Base-by-base conservation (phyloP, 2,888 invertebrate genomes). In the Tethea ocularis region DNA sequence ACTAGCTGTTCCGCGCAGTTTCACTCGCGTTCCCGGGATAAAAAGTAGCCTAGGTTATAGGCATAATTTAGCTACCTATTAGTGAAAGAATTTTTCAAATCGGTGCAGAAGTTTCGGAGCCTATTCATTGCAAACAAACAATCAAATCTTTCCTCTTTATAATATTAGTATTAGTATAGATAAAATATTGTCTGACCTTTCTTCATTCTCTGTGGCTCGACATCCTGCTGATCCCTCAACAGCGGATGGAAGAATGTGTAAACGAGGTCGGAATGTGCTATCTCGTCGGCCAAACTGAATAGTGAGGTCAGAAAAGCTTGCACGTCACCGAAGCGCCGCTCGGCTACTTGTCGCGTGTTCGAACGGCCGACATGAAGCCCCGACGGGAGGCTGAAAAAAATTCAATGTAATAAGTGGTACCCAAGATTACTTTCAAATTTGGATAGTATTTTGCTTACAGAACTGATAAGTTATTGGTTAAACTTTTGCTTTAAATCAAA, bases 231-330 rank as follows among this genome's bases (percentile, higher is more conserved):
- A 89, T 99, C 99, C 66, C 99, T 93, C 64, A 99, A 90, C 65
- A 99, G 89, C 2, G 99, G 98, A 92, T 99, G 99, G 93, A 99
- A 99, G 94, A 99, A 99, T 0, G 99, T 99, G 86, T 99, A 99
- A 0, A 99, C 98, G 58, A 99, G 94, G 87, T 99, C 98, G 8
- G 97, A 97, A 92, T 99, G 99, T 0, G 98, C 96, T 72, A 99
- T 98, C 93, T 99, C 99, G 70, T 97, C 96, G 0, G 98, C 97
- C 80, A 98, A 95, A 75, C 94, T 94, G 88, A 98, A 98, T 58
- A 99, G 93, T 0, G 97, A 96, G 53, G 95, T 94, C 6, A 99
- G 94, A 89, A 99, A 99, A 61, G 95, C 94, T 80, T 97, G 97
- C 62, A 99, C 96, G 84, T 98, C 98, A 5, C 95, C 94, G 79